Base-by-base conservation (phyloP, 2,113 vertebrate species). In the Trichomycterus rosablanca region DNA sequence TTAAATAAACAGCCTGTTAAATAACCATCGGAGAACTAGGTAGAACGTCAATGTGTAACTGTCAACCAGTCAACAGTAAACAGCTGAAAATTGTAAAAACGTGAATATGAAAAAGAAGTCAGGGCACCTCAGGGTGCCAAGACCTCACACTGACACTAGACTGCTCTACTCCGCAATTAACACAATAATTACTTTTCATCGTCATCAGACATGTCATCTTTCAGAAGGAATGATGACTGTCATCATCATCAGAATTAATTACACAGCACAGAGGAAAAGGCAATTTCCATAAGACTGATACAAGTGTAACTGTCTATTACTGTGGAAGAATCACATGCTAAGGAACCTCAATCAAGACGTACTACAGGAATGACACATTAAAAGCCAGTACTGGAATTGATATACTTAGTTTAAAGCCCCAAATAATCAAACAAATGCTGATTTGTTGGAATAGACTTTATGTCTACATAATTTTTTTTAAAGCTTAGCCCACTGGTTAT, bases 161-260 rank as follows among this genome's bases (percentile, higher is more conserved):
- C 23, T 32, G 53, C 49, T 58, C 62, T 65, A 59, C 68, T 67
- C 70, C 74, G 65, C 58, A 71, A 63, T 67, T 72, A 77, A 79
- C 18, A 16, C 42, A 37, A 68, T 77, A 71, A 78, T 78, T 78
- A 73, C 66, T 55, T 50, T 70, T 49, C 61, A 39, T 76, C 66
- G n/a, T 43, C 58, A 45, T 62, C 46, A 66, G 72, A 42, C 11
- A 34, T 28, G 24, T 64, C 55, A 56, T 66, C 23, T 22, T 28
- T 53, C 24, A 54, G 30, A 57, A 61, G 32, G 8, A 5, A 28
- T 35, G 50, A 61, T 59, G 20, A 62, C 59, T 35, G 40, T 53
- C 26, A 49, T 50, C 58, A 59, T 18, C 62, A 53, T 55, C 26
- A 30, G 35, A 54, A 8, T 10, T 70, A 72, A 77, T 74, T 70